A percentile compares a stretch with the other conserved stretches of the same genome.
Evolutionary conservation across 2,888 invertebrate species (phyloP).

Genomic region (Limnephilus rhombicus): DNA sequence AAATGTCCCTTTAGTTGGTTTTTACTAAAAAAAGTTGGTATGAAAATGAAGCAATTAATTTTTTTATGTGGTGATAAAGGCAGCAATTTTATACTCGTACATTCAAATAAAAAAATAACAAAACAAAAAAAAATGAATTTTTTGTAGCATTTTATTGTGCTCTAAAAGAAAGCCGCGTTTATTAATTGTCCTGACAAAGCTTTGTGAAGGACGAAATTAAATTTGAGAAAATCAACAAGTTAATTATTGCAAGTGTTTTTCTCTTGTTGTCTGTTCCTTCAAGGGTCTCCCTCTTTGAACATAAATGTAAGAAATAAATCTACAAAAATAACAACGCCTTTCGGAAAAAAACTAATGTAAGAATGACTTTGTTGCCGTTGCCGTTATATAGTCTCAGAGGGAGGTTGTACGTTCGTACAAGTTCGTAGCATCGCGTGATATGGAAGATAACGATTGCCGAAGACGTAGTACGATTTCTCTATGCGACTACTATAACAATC

Average conservation of each 20-base stretch:
- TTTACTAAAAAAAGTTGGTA: neutral
- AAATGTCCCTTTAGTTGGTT: too few relatives aligned
- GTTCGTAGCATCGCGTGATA: too few relatives aligned
- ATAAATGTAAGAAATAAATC: neutral
- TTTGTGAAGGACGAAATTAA: neutral
- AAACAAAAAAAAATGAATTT: neutral
- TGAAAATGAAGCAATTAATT: neutral
- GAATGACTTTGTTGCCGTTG: too few relatives aligned
- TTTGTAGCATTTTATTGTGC: neutral
- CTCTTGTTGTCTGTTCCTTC: neutral
- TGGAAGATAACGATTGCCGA: too few relatives aligned
- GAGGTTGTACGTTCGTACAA: too few relatives aligned
- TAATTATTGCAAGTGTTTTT: neutral
- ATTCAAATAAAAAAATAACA: neutral
- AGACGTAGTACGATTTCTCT: too few relatives aligned
- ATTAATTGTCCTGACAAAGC: neutral
- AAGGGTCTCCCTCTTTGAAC: neutral
- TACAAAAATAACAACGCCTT: neutral
- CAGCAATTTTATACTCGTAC: neutral
- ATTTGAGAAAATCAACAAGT: neutral
- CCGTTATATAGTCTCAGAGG: too few relatives aligned
- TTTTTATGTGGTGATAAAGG: neutral
- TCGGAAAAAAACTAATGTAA: neutral
- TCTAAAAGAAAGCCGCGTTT: neutral
- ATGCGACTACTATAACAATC: too few relatives aligned